phyloP scores from a whole-genome alignment of 2,888 invertebrate species.

The Amaurobius ferox region DNA sequence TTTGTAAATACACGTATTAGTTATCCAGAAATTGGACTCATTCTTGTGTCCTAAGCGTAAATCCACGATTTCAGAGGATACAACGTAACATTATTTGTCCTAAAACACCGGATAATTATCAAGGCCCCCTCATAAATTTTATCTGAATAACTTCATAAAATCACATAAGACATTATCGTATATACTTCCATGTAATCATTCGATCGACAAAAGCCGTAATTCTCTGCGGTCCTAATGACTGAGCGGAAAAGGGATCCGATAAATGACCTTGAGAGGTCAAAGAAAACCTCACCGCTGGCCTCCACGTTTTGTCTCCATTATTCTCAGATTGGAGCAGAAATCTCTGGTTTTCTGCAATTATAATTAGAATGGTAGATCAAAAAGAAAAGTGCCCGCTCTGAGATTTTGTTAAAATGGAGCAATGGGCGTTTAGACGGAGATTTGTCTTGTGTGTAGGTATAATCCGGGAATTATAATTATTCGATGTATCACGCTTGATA shows the following conservation, averaged over 20 bases:
- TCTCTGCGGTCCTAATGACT: too few relatives aligned
- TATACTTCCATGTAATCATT: conserved; percentile 3
- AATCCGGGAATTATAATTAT: not conserved
- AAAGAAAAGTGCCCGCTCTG: conserved; percentile 4
- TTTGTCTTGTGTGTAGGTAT: conserved; percentile 30
- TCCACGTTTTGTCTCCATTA: not conserved
- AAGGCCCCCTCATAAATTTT: too few relatives aligned
- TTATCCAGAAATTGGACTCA: too few relatives aligned
- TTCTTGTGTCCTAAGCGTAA: too few relatives aligned
- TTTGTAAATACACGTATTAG: too few relatives aligned
- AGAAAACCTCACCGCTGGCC: too few relatives aligned
- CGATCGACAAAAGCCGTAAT: too few relatives aligned
- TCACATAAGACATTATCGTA: not conserved
- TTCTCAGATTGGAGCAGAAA: not conserved
- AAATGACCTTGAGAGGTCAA: conserved; percentile 50
- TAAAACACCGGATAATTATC: too few relatives aligned
- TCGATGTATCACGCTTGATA: not conserved
- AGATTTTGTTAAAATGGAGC: conserved; percentile 24
- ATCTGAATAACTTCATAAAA: too few relatives aligned
- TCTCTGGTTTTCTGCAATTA: conserved; percentile 41
- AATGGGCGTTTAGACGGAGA: not conserved
- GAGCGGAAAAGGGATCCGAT: too few relatives aligned
- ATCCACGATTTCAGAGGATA: too few relatives aligned
- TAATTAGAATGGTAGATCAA: conserved; percentile 38
- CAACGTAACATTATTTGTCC: too few relatives aligned